Conservation (phyloP, 2,888 invertebrate genomes). For the Drosophila borborema region DNA sequence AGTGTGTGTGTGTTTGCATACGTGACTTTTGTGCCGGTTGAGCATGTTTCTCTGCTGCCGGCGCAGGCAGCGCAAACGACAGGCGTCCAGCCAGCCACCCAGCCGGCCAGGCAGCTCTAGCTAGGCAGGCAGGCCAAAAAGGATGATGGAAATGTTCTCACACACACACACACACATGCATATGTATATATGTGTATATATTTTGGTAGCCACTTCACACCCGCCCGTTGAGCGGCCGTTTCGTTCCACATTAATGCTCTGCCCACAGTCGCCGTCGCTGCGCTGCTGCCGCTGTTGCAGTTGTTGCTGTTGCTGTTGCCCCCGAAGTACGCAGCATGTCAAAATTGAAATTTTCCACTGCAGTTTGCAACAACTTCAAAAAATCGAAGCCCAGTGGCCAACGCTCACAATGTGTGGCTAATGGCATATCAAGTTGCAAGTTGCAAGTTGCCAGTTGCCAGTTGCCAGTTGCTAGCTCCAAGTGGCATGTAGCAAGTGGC, state of each 20-base stretch:
- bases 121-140: constrained; percentile 43
- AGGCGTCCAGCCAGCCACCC: constrained; percentile 20
- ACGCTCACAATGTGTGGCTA: constrained; percentile 56
- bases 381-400: constrained; percentile 68
- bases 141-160: constrained; percentile 68
- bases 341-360: constrained; percentile 78
- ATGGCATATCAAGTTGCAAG: constrained; percentile 64
- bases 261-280: constrained; percentile 24
- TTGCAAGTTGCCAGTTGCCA: constrained; percentile 35
- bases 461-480: constrained; percentile 35
- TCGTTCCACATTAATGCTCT: constrained; percentile 69
- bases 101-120: constrained; percentile 27
- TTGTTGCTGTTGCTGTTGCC: constrained; percentile 40
- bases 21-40: constrained; percentile 77
- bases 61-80: constrained; percentile 41
- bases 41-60: constrained; percentile 61
- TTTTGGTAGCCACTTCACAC: constrained; percentile 52
- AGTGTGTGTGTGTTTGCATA: constrained; percentile 59
- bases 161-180: not conserved
- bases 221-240: constrained; percentile 57
- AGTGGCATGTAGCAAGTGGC: constrained; percentile 16
- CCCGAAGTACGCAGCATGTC: constrained; percentile 68
- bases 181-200: not conserved
- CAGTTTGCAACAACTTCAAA: constrained; percentile 63
- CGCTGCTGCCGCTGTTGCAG: constrained; percentile 19